A percentile compares a stretch with the other conserved stretches of the same genome.
These are phyloP conservation scores for Epistrophe eligans DNA, from an alignment of 2,888 invertebrate species.

Conservation along the genomic window DNA sequence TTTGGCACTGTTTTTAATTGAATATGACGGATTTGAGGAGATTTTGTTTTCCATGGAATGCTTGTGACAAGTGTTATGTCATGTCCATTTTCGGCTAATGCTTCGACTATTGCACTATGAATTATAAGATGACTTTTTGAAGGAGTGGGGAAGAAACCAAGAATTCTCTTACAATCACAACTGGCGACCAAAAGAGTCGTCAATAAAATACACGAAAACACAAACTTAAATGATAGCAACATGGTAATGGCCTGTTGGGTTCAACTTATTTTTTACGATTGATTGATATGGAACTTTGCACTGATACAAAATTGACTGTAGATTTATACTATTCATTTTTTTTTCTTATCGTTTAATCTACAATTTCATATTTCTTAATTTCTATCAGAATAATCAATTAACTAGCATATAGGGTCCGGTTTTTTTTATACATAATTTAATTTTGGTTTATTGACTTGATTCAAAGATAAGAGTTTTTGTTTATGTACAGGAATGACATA, in stretches of 20 bases:
- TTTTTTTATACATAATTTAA: no score
- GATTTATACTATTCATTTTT: not conserved
- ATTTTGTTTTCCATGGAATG: conserved; percentile 62
- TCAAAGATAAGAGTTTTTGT: no score
- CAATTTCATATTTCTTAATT: no score
- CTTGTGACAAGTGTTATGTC: conserved; percentile 80
- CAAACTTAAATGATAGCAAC: not conserved
- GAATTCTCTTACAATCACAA: conserved; percentile 76
- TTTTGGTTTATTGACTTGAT: no score
- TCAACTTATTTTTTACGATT: not conserved
- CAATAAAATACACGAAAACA: not conserved
- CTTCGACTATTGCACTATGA: conserved; percentile 78
- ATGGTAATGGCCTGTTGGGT: not conserved
- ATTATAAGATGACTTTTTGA: conserved; percentile 81
- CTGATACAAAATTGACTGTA: not conserved
- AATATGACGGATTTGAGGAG: conserved; percentile 57
- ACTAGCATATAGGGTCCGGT: no score
- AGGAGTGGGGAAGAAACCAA: conserved; percentile 79
- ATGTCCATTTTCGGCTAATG: conserved; percentile 80
- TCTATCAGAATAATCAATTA: no score
- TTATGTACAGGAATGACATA: no score
- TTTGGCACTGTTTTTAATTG: conserved; percentile 16
- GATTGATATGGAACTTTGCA: not conserved
- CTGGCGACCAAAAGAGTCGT: not conserved
- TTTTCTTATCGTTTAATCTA: not conserved